These are phyloP conservation scores for Manduca sexta DNA, from an alignment of 1,140 invertebrate species.

Conservation along the genomic window DNA sequence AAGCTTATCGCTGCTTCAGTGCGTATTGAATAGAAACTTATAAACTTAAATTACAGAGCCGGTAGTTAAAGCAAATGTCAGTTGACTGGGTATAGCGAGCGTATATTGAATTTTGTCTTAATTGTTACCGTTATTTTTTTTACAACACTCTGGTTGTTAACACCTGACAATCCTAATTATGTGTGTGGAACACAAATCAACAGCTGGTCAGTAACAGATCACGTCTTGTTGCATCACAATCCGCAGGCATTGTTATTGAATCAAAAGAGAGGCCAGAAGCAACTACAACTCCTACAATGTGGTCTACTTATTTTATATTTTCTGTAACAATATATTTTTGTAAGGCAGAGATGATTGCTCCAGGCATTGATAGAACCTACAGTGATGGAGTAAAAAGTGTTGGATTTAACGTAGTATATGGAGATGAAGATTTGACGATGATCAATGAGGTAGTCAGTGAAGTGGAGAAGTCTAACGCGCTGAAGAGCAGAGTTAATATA, in stretches of 20 bases:
- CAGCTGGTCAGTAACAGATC: constrained; percentile 9
- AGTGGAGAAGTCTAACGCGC: constrained; percentile 27
- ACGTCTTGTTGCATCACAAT: constrained; percentile 21
- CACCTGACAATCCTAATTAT: constrained; percentile 23
- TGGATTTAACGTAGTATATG: constrained; percentile 44
- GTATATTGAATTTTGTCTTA: too few relatives aligned
- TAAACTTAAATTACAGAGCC: too few relatives aligned
- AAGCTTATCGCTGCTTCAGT: too few relatives aligned
- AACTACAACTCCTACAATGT: too few relatives aligned
- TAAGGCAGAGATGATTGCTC: constrained; percentile 24
- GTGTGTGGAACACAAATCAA: constrained; percentile 16
- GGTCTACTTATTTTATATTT: too few relatives aligned
- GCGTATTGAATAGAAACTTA: too few relatives aligned
- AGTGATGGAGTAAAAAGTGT: constrained; percentile 39
- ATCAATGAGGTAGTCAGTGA: constrained; percentile 47
- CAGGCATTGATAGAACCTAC: constrained; percentile 34
- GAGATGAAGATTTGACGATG: constrained; percentile 44
- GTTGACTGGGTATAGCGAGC: too few relatives aligned
- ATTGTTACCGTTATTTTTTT: too few relatives aligned
- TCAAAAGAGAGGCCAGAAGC: too few relatives aligned
- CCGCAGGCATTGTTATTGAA: too few relatives aligned
- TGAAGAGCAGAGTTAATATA: constrained; percentile 32
- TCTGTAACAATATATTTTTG: not conserved
- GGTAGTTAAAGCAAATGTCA: too few relatives aligned
- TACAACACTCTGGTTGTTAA: constrained; percentile 6